Base-by-base conservation (phyloP, 1,140 invertebrate genomes). In the Ectropis grisescens region DNA sequence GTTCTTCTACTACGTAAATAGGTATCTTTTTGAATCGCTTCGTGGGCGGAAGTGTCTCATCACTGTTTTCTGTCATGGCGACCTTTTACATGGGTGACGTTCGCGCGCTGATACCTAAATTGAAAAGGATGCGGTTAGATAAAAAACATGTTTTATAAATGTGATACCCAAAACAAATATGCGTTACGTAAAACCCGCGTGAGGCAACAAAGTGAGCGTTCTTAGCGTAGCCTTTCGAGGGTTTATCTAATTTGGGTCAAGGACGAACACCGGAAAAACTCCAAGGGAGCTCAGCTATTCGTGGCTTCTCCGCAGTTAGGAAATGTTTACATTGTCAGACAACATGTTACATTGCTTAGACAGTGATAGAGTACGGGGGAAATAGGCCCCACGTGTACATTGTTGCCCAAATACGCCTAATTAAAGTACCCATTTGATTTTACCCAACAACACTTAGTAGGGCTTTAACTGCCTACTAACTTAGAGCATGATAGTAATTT, bases 1-100 rank as follows among this genome's bases (percentile, higher is more conserved):
- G 91, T 50, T 90, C 86, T 57, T 93, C 91, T 0, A 91, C 92
- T 11, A 93, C 83, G 46, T 89, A 88, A 38, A 92, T 82, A 11
- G 90, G 90, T 12, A 90, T 86, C 49, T 85, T 85, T 56, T 86
- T 85, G 46, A 87, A 89, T 33, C 66, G 57, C 38, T 83, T 83
- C 22, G 69, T 40, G 1, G 50, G 48, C 29, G 33, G 42, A 15
- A 24, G 24, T 3, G 16, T 29, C 9, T 26, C 25, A 13, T 16
- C 29, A 22, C 11, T 25, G 27, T 11, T 33, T 33, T 33, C 37
- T 16, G 27, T 31, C 44, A 52, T 47, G 12, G 9, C 28, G 11
- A 6, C 23, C 11, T 11, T 19, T 15, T 28, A 3, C 11, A 8
- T 27, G 13, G 16, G 14, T 19, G 24, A 12, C 10, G 23, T n/a